Percentiles rank a stretch among this genome's conserved stretches.
These are phyloP conservation scores for Bubo blakistoni DNA, from an alignment of 2,113 vertebrate species.

Conservation along the genomic window DNA sequence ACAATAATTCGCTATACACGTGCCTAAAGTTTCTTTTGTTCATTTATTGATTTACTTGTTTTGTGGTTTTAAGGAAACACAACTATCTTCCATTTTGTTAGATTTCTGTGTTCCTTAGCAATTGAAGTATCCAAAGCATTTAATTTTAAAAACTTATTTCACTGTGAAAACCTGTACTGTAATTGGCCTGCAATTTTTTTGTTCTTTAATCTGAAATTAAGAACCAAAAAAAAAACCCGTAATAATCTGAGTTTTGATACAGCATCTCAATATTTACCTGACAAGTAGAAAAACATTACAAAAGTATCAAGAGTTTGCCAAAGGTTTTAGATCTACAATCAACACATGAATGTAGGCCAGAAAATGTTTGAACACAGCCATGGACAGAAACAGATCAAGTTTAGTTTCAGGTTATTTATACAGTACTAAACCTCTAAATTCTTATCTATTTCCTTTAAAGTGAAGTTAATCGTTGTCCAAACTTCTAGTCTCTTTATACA, in stretches of 20 bases:
- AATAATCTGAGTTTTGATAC: neutral
- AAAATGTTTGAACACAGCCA: neutral
- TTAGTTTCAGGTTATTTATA: neutral
- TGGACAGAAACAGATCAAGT: neutral
- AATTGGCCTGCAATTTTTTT: neutral
- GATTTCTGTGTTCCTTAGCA: neutral
- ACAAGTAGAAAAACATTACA: neutral
- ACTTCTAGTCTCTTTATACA: neutral
- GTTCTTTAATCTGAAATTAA: neutral
- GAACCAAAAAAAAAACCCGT: rapidly evolving
- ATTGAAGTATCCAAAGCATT: neutral
- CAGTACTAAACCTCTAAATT: neutral
- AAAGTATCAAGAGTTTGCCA: neutral
- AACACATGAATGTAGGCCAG: neutral
- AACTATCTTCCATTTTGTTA: neutral
- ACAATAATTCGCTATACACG: neutral
- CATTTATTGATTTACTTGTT: neutral
- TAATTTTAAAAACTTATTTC: neutral
- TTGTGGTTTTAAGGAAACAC: neutral
- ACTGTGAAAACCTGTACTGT: neutral
- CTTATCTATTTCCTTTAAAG: neutral
- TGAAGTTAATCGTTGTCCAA: neutral
- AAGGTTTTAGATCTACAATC: neutral
- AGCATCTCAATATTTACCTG: neutral
- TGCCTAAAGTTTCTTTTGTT: neutral